phyloP scores from a whole-genome alignment of 2,888 invertebrate genomes.

The Oligia strigilis region DNA sequence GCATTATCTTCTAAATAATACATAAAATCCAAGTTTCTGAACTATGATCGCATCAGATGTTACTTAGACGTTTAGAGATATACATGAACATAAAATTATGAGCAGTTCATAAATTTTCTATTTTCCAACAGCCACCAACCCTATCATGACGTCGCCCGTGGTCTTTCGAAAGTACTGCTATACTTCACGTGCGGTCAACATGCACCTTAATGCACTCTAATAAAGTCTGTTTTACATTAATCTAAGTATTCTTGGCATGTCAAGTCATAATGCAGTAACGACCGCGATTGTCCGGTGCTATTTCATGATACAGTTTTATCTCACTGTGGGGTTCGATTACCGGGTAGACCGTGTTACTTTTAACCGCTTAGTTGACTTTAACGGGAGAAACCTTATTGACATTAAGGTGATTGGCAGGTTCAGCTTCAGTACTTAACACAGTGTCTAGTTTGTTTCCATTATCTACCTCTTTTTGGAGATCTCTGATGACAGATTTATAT shows the following conservation, averaged over 20 bases:
- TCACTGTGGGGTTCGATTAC: conserved; percentile 68
- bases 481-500: background rate
- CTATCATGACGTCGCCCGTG: conserved; percentile 67
- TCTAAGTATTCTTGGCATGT: conserved; percentile 59
- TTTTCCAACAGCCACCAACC: conserved; percentile 58
- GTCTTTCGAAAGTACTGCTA: conserved; percentile 81
- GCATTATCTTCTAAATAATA: conserved; percentile 8
- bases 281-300: conserved; percentile 77
- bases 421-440: conserved; percentile 10
- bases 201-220: conserved; percentile 55
- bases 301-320: conserved; percentile 77
- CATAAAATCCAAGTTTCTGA: conserved; percentile 5
- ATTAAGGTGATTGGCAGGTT: conserved; percentile 43
- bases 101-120: conserved; percentile 52
- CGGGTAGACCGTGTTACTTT: conserved; percentile 65
- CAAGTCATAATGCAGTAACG: conserved; percentile 76
- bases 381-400: conserved; percentile 54
- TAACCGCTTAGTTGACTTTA: conserved; percentile 61
- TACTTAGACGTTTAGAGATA: conserved; percentile 18
- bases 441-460: conserved; percentile 3
- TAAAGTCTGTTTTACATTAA: conserved; percentile 65
- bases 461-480: background rate
- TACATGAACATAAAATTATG: conserved; percentile 30
- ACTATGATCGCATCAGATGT: conserved; percentile 10
- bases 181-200: conserved; percentile 54